Base-by-base conservation (phyloP, 2,888 invertebrate species). In the Pelosia muscerda region DNA sequence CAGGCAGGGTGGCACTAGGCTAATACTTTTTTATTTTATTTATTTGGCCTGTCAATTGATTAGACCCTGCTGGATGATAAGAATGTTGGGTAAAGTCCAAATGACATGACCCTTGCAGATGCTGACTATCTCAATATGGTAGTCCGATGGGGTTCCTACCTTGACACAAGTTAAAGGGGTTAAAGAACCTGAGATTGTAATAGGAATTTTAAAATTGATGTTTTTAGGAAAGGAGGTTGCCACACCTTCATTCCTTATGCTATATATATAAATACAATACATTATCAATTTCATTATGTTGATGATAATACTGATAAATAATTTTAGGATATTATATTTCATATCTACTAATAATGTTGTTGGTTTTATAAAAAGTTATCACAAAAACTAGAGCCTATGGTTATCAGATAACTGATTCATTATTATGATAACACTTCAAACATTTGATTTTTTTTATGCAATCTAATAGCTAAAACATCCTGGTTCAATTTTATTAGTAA, bases 321-420 rank as follows among this genome's bases (percentile, higher is more conserved):
- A 19, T 19, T 49, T 49, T n/a, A 49, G 49, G 49, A n/a, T 49
- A 49, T n/a, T 19, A 42, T 42, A 42, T 42, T 19, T 15, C 49
- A 49, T 49, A 49, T 49, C 49, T n/a, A n/a, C n/a, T 49, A n/a
- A 28, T 5, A 49, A n/a, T 54, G 22, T 49, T 49, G n/a, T 54
- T 54, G 10, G 23, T 23, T 54, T 54, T 54, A 23, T 13, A 55
- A 55, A 23, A 26, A 55, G 55, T 55, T 55, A 55, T 55, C 55
- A 26, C 15, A 19, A 25, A 25, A 15, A 25, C 25, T 25, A 26
- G 15, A 9, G 13, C 25, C 55, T 15, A 55, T 5, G 10, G 23
- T 55, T 55, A 55, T 55, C 55, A 15, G 25, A 55, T 55, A 55
- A 25, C 13, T 25, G 55, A 55, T 55, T 55, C 23, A 55, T 55